Base-by-base conservation (phyloP, 2,888 invertebrate species). In the Drosophila sordidula region DNA sequence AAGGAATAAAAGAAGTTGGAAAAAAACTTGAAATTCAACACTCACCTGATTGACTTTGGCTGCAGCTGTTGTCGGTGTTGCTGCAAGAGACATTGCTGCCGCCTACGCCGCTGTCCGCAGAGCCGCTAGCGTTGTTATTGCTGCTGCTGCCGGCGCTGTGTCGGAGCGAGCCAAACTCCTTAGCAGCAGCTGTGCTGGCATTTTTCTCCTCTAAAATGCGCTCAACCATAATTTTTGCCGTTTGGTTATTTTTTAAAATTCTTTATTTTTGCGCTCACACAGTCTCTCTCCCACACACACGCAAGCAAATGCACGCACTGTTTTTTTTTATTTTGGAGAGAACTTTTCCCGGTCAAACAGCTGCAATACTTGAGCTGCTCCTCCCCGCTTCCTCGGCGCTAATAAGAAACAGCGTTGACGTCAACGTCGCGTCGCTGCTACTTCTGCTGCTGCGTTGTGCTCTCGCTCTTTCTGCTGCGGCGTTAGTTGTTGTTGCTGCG, bases 181-280 rank as follows among this genome's bases (percentile, higher is more conserved):
- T 69, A 9, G 57, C 61, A 50, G 70, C 78, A 62, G 75, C 76
- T 70, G 74, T 64, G 70, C 72, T 85, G 74, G 68, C 66, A 74
- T 78, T 82, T 69, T 72, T 75, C 92, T 93, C 95, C 94, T 95
- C 95, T 79, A 94, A 91, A 90, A 95, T 95, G 90, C 94, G 94
- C 92, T 95, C 95, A 82, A 95, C 95, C 95, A 95, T 95, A 14
- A 38, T 80, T 77, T 80, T 90, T 92, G 32, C 58, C 46, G 47
- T 62, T 75, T 32, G 52, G 14, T 36, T 54, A 32, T 14, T 16
- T 9, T 55, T 12, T 12, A 12, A 12, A 62, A 70, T 45, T 64
- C 34, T 54, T 57, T 45, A 42, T 70, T 70, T 75, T 72, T 76
- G 77, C 72, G 71, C 67, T 71, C 62, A 62, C 56, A 67, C 76